A percentile compares a stretch with the other conserved stretches of the same genome.
phyloP scores from a whole-genome alignment of 2,888 invertebrate genomes.

The Lasius platythorax region DNA sequence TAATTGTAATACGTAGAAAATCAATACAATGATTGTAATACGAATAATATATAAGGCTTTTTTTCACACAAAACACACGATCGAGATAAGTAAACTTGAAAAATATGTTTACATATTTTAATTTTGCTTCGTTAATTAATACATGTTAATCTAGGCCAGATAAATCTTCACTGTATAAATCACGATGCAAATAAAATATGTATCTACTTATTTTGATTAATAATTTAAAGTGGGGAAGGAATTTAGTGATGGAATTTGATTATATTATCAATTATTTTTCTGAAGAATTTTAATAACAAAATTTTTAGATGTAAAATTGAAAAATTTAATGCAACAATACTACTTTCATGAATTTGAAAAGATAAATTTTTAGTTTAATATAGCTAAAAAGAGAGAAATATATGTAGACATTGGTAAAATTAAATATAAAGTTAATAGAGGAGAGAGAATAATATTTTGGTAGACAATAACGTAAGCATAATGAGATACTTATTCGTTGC shows the following conservation, averaged over 20 bases:
- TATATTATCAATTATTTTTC: not conserved
- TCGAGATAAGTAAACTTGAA: not conserved
- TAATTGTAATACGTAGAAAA: not conserved
- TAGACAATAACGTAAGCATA: not conserved
- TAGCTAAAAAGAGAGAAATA: not conserved
- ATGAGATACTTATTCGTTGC: not conserved
- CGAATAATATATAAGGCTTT: not conserved
- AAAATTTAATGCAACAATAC: not conserved
- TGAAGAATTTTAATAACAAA: not conserved
- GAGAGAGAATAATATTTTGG: not conserved
- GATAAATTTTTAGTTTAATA: not conserved
- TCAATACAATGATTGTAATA: not conserved
- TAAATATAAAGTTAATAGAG: not conserved
- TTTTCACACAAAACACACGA: not conserved
- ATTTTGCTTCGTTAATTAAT: slow-evolving; percentile 3
- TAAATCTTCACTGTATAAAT: not conserved
- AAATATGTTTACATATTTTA: not conserved
- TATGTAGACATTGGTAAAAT: not conserved
- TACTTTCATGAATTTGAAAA: not conserved
- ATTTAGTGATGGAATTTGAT: not conserved
- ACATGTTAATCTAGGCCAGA: not conserved
- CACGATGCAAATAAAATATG: not conserved
- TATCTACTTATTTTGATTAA: not conserved
- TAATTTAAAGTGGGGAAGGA: not conserved
- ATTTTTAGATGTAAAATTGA: not conserved